Evolutionary conservation across 2,797 vertebrate species (phyloP).

Genomic region (Cyprinella venusta): DNA sequence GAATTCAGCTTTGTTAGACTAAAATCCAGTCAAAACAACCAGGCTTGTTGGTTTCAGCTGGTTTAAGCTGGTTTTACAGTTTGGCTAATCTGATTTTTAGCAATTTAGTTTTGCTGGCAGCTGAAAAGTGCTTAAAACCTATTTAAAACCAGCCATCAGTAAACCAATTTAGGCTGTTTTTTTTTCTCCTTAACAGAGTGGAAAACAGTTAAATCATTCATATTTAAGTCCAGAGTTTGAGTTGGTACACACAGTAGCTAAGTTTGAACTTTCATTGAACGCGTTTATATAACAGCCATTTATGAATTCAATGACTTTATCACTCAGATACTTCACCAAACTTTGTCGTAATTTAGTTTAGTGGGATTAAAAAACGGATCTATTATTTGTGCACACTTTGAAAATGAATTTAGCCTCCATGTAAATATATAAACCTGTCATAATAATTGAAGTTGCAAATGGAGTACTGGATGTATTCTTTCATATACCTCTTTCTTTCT

Average conservation of each 20-base stretch:
- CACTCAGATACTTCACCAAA: constrained; percentile 1
- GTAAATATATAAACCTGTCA: not conserved
- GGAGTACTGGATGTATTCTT: not conserved
- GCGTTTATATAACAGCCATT: not conserved
- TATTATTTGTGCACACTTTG: not conserved
- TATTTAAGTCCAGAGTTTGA: not conserved
- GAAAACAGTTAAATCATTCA: not conserved
- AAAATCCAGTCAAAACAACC: not conserved
- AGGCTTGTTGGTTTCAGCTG: not conserved
- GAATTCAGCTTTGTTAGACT: not conserved
- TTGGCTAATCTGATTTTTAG: not conserved
- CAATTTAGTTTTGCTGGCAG: not conserved
- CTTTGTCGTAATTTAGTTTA: not conserved
- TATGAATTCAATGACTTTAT: not conserved
- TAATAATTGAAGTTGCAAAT: constrained; percentile 11
- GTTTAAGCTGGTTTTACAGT: not conserved
- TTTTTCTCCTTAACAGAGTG: not conserved
- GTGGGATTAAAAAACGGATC: not conserved
- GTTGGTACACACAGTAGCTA: not conserved
- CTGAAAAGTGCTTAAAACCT: not conserved
- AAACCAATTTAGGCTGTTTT: not conserved
- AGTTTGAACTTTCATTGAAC: not conserved
- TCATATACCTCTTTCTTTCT: not conserved
- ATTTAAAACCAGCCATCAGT: not conserved
- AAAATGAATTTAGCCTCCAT: not conserved